Evolutionary conservation across 2,888 invertebrate species (phyloP).

Genomic region (Apamea anceps): DNA sequence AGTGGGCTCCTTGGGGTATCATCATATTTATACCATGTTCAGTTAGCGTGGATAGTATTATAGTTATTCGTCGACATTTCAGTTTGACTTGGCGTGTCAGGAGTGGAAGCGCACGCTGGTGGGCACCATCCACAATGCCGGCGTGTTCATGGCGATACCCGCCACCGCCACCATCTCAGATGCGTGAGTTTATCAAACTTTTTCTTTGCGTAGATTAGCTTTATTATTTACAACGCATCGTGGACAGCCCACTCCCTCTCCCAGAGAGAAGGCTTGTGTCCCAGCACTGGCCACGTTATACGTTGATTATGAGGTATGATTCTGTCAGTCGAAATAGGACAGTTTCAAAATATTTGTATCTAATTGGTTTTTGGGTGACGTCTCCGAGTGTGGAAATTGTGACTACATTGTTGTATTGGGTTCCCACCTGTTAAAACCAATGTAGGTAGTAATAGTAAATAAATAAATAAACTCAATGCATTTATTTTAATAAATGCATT

Average conservation of each 20-base stretch:
- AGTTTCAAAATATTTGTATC: no score
- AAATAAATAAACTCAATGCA: no score
- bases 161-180: slow-evolving; percentile 89
- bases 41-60: background rate
- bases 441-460: no score
- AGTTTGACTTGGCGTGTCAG: slow-evolving; percentile 82
- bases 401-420: no score
- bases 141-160: slow-evolving; percentile 88
- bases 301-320: background rate
- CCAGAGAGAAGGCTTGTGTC: background rate
- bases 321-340: no score
- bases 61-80: slow-evolving; percentile 60
- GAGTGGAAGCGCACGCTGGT: slow-evolving; percentile 90
- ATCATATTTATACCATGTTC: background rate
- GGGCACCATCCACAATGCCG: slow-evolving; percentile 89
- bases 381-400: no score
- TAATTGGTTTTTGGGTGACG: no score
- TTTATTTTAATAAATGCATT: no score
- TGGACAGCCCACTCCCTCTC: background rate
- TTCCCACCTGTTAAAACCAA: no score
- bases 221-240: background rate
- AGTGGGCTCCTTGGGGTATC: background rate
- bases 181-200: slow-evolving; percentile 69
- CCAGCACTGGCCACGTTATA: background rate
- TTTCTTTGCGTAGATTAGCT: background rate